Conservation (phyloP, 2,888 invertebrate species). For the Diplolepis rosae region DNA sequence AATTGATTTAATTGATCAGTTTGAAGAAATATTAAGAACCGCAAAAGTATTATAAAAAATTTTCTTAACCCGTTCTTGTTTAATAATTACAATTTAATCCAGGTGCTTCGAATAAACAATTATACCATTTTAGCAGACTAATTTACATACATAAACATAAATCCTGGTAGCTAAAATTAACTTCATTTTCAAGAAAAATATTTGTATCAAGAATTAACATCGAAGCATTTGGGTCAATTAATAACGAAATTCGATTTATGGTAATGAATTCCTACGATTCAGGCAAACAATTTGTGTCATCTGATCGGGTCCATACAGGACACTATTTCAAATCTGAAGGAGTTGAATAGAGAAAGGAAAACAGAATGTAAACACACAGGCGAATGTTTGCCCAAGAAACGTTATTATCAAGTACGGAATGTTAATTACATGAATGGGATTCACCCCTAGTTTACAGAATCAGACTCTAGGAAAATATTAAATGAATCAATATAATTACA, state of each 20-base stretch:
- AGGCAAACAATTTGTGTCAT: conserved; percentile 44
- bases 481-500: no score
- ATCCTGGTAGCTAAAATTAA: background rate
- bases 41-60: conserved; percentile 41
- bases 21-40: conserved; percentile 42
- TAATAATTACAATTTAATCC: background rate
- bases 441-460: background rate
- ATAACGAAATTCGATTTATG: background rate
- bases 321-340: conserved; percentile 38
- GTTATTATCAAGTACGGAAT: conserved; percentile 30
- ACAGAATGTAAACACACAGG: conserved; percentile 31
- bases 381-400: conserved; percentile 7
- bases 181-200: background rate
- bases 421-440: background rate
- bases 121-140: background rate
- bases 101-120: background rate
- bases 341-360: conserved; percentile 38
- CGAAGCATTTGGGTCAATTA: background rate
- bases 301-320: conserved; percentile 46
- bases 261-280: conserved; percentile 8
- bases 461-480: background rate
- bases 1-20: conserved; percentile 40
- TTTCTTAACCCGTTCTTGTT: background rate
- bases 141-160: background rate
- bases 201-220: background rate